Conservation (phyloP, 1,140 invertebrate species). For the Meteorus sp. region DNA sequence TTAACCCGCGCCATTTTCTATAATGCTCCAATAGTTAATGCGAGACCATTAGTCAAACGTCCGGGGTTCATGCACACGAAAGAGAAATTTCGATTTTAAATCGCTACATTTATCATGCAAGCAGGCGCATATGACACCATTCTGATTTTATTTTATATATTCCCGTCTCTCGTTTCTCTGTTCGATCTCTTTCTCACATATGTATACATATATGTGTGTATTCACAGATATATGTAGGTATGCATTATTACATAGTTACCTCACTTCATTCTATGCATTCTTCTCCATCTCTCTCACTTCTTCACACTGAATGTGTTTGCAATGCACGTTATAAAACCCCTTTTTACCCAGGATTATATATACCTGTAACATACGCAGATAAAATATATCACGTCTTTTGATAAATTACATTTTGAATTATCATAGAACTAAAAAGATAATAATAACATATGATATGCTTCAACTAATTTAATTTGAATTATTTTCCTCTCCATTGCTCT, state of each 20-base stretch:
- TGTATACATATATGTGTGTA: neutral
- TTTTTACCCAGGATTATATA: too few relatives aligned
- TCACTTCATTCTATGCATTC: neutral
- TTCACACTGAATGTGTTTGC: too few relatives aligned
- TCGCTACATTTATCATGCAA: constrained; percentile 62
- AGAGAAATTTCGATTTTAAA: constrained; percentile 61
- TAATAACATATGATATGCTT: too few relatives aligned
- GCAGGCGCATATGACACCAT: constrained; percentile 59
- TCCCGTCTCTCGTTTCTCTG: neutral
- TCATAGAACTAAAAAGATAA: too few relatives aligned
- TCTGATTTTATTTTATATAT: constrained; percentile 61
- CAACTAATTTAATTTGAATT: too few relatives aligned
- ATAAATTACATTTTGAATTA: too few relatives aligned
- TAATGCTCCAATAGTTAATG: constrained; percentile 60
- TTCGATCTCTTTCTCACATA: constrained; percentile 31
- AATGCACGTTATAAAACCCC: too few relatives aligned
- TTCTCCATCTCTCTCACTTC: too few relatives aligned
- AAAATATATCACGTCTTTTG: too few relatives aligned
- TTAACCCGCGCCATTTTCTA: constrained; percentile 53
- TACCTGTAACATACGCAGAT: too few relatives aligned
- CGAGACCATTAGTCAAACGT: constrained; percentile 59
- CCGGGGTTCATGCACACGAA: constrained; percentile 55
- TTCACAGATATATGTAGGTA: constrained; percentile 2
- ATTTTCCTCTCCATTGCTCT: too few relatives aligned
- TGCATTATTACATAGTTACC: neutral